phyloP scores from a whole-genome alignment of 2,113 vertebrate species.

The Casuarius casuarius region DNA sequence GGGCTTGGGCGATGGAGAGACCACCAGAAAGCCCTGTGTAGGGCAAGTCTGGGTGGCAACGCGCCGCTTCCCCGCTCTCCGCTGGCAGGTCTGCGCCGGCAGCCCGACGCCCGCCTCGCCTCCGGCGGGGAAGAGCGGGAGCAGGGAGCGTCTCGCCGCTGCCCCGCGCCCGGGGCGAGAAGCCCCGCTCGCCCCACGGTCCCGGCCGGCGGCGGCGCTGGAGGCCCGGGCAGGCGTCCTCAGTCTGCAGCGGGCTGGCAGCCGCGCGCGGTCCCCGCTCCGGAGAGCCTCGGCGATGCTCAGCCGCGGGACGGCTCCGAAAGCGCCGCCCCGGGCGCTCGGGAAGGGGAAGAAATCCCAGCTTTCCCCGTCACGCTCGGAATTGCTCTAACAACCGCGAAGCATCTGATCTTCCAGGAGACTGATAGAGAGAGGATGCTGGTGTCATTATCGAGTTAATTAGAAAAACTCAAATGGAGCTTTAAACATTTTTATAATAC shows the following conservation, averaged over 20 bases:
- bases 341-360: background rate
- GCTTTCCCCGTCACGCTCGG: background rate
- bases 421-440: conserved; percentile 13
- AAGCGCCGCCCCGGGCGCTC: rapidly evolving
- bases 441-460: conserved; percentile 43
- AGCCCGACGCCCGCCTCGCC: background rate
- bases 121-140: background rate
- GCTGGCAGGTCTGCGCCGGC: background rate
- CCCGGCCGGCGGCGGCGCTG: background rate
- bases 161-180: too few relatives aligned
- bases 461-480: conserved; percentile 36
- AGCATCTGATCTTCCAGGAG: conserved; percentile 17
- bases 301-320: background rate
- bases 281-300: rapidly evolving
- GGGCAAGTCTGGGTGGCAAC: rapidly evolving
- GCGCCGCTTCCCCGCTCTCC: background rate
- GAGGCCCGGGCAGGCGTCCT: too few relatives aligned
- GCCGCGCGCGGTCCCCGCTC: rapidly evolving
- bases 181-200: too few relatives aligned
- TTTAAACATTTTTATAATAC: conserved; percentile 65
- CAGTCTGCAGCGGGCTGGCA: too few relatives aligned
- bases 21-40: background rate
- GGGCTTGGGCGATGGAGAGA: background rate
- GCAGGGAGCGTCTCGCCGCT: background rate
- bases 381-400: background rate